Conservation (phyloP, 2,113 vertebrate genomes). For the Melanerpes formicivorus region DNA sequence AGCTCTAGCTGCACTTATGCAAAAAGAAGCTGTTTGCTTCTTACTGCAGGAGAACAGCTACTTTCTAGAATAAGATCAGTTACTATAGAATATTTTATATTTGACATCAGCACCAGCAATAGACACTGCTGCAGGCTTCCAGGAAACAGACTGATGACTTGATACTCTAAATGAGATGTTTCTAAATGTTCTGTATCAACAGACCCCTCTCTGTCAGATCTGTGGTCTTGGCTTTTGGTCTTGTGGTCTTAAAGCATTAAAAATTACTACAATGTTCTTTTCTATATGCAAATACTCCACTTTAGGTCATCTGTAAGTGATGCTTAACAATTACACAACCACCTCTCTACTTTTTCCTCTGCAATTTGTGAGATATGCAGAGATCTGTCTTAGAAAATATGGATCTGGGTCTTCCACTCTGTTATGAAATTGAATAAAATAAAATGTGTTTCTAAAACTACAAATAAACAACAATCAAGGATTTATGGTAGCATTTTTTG, state of each 20-base stretch:
- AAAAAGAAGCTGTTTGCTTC: neutral
- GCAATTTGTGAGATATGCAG: neutral
- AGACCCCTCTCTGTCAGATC: neutral
- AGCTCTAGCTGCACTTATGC: neutral
- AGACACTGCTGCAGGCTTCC: neutral
- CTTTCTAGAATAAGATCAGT: neutral
- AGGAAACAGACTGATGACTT: neutral
- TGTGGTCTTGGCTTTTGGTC: neutral
- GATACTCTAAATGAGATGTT: neutral
- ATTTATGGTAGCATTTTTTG: neutral
- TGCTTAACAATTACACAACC: neutral
- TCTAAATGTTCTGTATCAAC: neutral
- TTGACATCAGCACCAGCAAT: conserved; percentile 15
- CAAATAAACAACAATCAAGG: neutral
- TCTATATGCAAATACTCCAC: neutral
- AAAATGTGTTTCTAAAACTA: neutral
- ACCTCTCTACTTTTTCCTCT: neutral
- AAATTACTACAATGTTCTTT: neutral
- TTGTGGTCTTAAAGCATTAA: neutral
- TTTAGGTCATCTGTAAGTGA: neutral
- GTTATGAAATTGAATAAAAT: neutral
- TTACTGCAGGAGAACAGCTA: neutral
- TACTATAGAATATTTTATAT: neutral
- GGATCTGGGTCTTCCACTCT: neutral
- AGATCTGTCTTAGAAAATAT: neutral